Conservation (phyloP, 1,140 invertebrate genomes). For the Tetranychus urticae region DNA sequence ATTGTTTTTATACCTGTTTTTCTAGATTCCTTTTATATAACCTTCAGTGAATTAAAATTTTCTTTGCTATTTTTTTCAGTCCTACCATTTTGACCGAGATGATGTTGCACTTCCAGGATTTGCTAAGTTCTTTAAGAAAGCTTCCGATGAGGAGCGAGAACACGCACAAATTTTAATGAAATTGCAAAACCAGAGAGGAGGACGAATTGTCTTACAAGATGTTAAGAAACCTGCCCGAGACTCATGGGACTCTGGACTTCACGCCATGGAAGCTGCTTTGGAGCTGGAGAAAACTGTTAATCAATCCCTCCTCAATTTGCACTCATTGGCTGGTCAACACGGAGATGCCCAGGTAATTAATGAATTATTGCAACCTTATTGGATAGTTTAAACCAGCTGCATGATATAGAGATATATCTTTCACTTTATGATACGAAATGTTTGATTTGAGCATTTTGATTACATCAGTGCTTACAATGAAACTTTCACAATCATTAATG, state of each 20-base stretch:
- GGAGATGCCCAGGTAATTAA: slow-evolving; percentile 20
- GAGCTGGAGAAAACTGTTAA: slow-evolving; percentile 35
- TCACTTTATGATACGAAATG: too few relatives aligned
- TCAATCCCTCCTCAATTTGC: slow-evolving; percentile 26
- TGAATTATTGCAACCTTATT: too few relatives aligned
- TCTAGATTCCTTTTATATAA: neutral
- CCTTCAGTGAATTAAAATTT: too few relatives aligned
- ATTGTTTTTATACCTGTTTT: neutral
- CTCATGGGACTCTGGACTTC: slow-evolving; percentile 30
- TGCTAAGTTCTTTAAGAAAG: slow-evolving; percentile 30
- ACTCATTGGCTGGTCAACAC: slow-evolving; percentile 20
- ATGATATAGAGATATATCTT: too few relatives aligned
- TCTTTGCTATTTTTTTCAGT: slow-evolving; percentile 2
- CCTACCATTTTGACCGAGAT: slow-evolving; percentile 34
- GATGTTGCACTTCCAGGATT: slow-evolving; percentile 38
- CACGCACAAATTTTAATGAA: slow-evolving; percentile 38
- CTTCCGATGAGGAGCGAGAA: slow-evolving; percentile 33
- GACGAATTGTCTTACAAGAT: slow-evolving; percentile 10
- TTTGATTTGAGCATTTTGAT: too few relatives aligned
- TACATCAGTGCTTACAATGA: too few relatives aligned
- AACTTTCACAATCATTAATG: too few relatives aligned
- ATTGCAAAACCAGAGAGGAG: slow-evolving; percentile 34
- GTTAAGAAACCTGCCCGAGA: slow-evolving; percentile 26
- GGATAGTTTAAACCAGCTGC: too few relatives aligned
- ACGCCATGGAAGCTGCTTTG: slow-evolving; percentile 31